These are phyloP conservation scores for Anseranas semipalmata DNA, from an alignment of 2,113 vertebrate species.

Conservation along the genomic window DNA sequence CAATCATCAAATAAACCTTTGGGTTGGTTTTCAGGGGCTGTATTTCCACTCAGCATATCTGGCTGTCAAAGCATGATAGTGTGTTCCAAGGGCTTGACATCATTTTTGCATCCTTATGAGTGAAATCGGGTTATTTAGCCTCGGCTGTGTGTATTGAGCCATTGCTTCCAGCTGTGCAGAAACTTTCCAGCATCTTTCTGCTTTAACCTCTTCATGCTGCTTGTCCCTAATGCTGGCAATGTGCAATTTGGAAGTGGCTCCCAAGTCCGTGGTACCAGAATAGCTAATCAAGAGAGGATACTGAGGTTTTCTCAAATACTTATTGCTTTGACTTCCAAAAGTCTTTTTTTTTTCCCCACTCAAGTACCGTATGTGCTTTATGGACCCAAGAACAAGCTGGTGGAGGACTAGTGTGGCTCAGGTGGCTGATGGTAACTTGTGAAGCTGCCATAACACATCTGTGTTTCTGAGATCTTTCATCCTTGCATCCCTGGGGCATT, in stretches of 20 bases:
- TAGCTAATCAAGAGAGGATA: neutral
- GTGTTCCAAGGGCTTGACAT: constrained; percentile 40
- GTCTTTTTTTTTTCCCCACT: neutral
- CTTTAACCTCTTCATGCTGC: neutral
- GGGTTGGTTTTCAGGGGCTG: neutral
- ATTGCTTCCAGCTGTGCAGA: constrained; percentile 29
- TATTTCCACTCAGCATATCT: constrained; percentile 2
- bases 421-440: neutral
- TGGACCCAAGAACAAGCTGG: neutral
- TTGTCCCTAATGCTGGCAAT: neutral
- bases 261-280: rapidly evolving
- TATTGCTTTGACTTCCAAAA: neutral
- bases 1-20: neutral
- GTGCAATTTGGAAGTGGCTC: neutral
- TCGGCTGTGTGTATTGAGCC: neutral
- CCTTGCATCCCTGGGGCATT: neutral
- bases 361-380: rapidly evolving
- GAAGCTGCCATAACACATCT: neutral
- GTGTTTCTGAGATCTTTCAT: neutral
- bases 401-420: neutral
- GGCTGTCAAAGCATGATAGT: neutral
- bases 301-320: neutral
- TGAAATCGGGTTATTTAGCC: neutral
- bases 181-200: neutral
- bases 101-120: constrained; percentile 11